Evolutionary conservation across 2,797 vertebrate species (phyloP), one percentile per base, ranked within the genome.

Genomic region (Perodicticus potto): DNA sequence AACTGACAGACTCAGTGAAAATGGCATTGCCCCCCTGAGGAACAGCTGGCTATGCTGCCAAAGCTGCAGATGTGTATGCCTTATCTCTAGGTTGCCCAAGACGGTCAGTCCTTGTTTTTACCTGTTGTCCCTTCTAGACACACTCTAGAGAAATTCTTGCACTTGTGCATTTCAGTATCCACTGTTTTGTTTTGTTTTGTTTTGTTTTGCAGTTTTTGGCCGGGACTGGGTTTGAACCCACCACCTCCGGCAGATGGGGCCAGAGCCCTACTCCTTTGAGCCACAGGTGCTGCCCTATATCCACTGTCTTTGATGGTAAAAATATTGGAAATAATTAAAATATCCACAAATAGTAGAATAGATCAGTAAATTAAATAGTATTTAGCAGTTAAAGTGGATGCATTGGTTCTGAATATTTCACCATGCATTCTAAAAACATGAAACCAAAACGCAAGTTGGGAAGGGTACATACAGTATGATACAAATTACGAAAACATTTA

Each of bases 321-420:
- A 92, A 76, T 72, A 6, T 19, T 59, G 17, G 59, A 92, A 91
- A 86, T 72, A 70, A 89, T 86, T 55, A 91, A 95, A 87, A 70
- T 78, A 93, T 76, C 8, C 16, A 85, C 45, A 34, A 65, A n/a
- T 59, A n/a, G 45, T 17, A 5, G 45, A 85, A 49, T 89, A 20
- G 37, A n/a, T 95, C 20, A 91, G 72, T 53, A 82, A 95, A 29
- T 43, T 17, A 94, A 96, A 92, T 53, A 37, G 32, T 37, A 37
- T 43, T 82, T 10, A 69, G 25, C 45, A 70, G 57, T 61, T 90
- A 49, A 94, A 93, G 13, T 73, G 19, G 84, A 61, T 63, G 9
- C 6, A 63, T 53, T 85, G 16, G 32, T 32, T 43, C 37, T 67
- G 27, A 17, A 11, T n/a, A 61, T 95, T 92, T 63, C 16, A 13